Base-by-base conservation (phyloP, 2,113 vertebrate genomes). In the Hemichromis elongatus region DNA sequence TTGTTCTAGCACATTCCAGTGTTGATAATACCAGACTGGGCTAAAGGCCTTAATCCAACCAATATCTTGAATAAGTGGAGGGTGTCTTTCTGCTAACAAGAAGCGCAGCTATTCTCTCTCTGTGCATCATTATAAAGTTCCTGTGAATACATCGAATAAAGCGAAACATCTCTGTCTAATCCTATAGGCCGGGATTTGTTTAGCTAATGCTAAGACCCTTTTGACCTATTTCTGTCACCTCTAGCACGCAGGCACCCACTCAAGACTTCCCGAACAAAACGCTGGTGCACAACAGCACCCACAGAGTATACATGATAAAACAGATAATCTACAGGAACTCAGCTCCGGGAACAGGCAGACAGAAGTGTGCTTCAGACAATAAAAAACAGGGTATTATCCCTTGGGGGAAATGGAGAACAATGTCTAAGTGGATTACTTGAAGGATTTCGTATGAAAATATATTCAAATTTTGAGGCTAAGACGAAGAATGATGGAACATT, bases 141-240 rank as follows among this genome's bases (percentile, higher is more conserved):
- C 56, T 83, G 93, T 96, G 95, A 96, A 96, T 95, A 95, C 93
- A 96, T 94, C 93, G 94, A 96, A 97, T 95, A 96, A 97, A 96
- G 96, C 95, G 94, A 95, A 95, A 93, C 96, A 96, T 96, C 95
- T 93, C 93, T 87, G 93, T 94, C 96, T 97, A 97, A 97, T 97
- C 97, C 96, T 96, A 96, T 96, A 96, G 96, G 93, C 94, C 83
- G 86, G 97, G 97, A 98, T 98, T 98, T 97, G 94, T 96, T 96
- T 97, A 90, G 95, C 96, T 97, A 97, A 97, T 93, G 95, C 96
- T 98, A 97, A 98, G 95, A 97, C 95, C 95, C 95, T 85, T 96
- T 95, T 96, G 96, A 96, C 96, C 96, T 86, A 96, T 94, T 96
- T 97, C 94, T 95, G 95, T 96, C 95, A 95, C 93, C 93, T 94